Evolutionary conservation across 2,797 vertebrate species (phyloP), one percentile per base, ranked within the genome.

Genomic region (Lacerta agilis): DNA sequence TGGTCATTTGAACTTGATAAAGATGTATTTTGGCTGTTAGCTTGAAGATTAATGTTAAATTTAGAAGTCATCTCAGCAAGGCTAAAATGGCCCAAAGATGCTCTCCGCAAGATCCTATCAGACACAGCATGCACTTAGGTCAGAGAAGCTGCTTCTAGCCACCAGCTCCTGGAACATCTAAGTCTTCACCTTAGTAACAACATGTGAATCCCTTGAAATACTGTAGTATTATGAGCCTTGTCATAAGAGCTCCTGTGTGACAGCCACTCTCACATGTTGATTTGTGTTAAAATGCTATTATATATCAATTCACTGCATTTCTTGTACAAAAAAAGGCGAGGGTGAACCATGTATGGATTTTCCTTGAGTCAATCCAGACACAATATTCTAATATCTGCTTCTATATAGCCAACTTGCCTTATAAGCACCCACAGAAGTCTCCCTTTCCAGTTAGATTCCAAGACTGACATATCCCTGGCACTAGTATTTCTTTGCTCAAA

Each of bases 51-150:
- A 92, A 93, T 93, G 78, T 58, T 90, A 91, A 90, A 91, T 90
- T 93, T 90, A 80, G 88, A 94, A 90, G 86, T 91, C 67, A 90
- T 88, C 81, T 86, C 88, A 92, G 91, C 90, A 87, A 88, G 72
- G 67, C 88, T 85, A 94, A 94, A 94, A 94, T 80, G 93, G 91
- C 94, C 92, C 81, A 79, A 83, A 87, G 91, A 82, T 86, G 90
- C 86, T 93, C 67, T 89, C 86, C 89, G 91, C 88, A 92, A 93
- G 88, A 58, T 87, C 90, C 91, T 90, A 86, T 92, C 89, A 92
- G 91, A 90, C 78, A 89, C 86, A 89, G 71, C 92, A 81, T 87
- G 18, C 83, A 90, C 72, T 72, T 75, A 91, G 94, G 94, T 94
- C 55, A 93, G 87, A 92, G 94, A 89, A 94, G 38, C 67, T 87